These are phyloP conservation scores for Dissostichus mawsoni DNA, from an alignment of 2,113 vertebrate species.

Conservation along the genomic window DNA sequence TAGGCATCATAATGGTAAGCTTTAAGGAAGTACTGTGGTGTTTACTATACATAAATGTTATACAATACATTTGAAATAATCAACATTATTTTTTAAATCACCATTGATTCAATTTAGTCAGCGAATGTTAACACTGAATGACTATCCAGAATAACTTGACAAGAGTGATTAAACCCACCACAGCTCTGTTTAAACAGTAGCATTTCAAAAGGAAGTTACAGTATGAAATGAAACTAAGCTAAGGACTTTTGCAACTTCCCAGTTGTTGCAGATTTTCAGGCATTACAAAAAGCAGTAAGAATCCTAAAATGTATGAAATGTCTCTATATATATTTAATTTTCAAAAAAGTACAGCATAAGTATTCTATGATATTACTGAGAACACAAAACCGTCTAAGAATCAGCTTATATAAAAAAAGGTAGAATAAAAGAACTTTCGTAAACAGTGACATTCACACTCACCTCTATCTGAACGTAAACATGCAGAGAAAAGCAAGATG, in stretches of 20 bases:
- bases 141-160: neutral
- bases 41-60: neutral
- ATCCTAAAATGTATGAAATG: neutral
- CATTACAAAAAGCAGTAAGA: neutral
- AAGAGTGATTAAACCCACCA: neutral
- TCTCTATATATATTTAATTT: neutral
- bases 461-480: constrained; percentile 72
- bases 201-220: neutral
- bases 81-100: neutral
- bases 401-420: neutral
- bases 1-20: too few relatives aligned
- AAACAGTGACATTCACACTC: constrained; percentile 42
- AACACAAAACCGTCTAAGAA: neutral
- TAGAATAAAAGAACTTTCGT: neutral
- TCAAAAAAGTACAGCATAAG: neutral
- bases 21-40: too few relatives aligned
- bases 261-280: neutral
- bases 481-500: constrained; percentile 61
- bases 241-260: neutral
- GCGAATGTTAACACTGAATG: neutral
- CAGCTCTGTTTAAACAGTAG: neutral
- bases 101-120: neutral
- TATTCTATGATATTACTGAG: neutral
- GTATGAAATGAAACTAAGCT: neutral
- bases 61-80: neutral